Evolutionary conservation across 2,797 vertebrate genomes (phyloP), one percentile per base, ranked within the genome.

Genomic region (Poliocrania exsul): DNA sequence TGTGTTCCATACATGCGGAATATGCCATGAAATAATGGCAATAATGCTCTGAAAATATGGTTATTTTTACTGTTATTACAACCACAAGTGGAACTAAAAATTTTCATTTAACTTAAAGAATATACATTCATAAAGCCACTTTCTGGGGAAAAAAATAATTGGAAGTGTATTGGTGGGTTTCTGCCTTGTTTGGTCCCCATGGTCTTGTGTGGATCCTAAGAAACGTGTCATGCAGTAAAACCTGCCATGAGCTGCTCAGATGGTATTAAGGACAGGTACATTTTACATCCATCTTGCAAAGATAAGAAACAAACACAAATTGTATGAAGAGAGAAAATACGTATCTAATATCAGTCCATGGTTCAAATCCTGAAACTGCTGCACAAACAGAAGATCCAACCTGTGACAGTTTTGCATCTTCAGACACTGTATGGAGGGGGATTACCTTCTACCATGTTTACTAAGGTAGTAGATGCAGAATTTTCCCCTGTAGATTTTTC

Each of bases 271-370:
- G 40, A 53, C 72, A 82, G 58, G 58, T 72, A 54, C 15, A 9
- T 49, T 28, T 40, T 49, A 74, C 57, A 92, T 69, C 24, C 62
- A 51, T 37, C 54, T 90, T 56, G 25, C 35, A 61, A 47, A 58
- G 28, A 82, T 29, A 89, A 87, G 78, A 60, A 70, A 87, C 57
- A 93, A 95, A 94, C 85, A 92, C 35, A 70, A 8, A 1, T 28
- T 62, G 78, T n/a, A 56, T 69, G 47, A 65, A 92, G 82, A 54
- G 29, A 56, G 72, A 92, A 96, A 97, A 91, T 46, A 78, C 60
- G 95, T 37, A 79, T 85, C 72, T 93, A 67, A 38, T 88, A 67
- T 35, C 37, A 53, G 66, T 65, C 67, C 29, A 2, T 16, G 20
- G 28, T 58, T 84, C 65, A 94, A 61, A 58, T 47, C 23, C 58